These are phyloP conservation scores for Eristalis arbustorum DNA, from an alignment of 2,888 invertebrate genomes.

Conservation along the genomic window DNA sequence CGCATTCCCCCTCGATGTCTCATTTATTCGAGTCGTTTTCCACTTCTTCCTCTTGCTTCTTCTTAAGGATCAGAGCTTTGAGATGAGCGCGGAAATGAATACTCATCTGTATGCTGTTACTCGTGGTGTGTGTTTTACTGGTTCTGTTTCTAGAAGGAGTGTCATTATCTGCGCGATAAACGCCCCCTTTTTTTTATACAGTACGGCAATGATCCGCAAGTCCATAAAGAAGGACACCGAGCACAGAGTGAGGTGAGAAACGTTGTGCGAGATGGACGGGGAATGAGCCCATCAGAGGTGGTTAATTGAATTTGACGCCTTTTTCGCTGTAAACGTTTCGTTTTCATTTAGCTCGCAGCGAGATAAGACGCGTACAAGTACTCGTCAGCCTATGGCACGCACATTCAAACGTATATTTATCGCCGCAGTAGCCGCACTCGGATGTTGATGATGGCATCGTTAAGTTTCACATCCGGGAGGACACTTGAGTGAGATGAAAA, in stretches of 20 bases:
- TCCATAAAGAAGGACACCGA: conserved; percentile 44
- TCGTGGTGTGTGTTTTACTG: conserved; percentile 33
- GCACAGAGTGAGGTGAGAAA: conserved; percentile 6
- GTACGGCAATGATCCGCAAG: conserved; percentile 56
- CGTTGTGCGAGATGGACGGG: background rate
- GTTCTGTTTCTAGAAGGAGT: conserved; percentile 63
- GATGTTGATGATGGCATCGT: conserved; percentile 58
- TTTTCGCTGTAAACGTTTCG: conserved; percentile 49
- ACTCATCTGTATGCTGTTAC: conserved; percentile 37
- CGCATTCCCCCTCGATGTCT: conserved; percentile 5
- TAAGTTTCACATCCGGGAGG: conserved; percentile 56
- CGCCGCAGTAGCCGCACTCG: conserved; percentile 25
- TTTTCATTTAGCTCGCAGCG: conserved; percentile 48
- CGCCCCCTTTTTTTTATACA: conserved; percentile 72
- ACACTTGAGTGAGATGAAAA: background rate
- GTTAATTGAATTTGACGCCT: conserved; percentile 69
- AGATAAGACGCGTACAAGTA: conserved; percentile 67
- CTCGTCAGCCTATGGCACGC: conserved; percentile 23
- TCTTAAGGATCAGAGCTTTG: conserved; percentile 55
- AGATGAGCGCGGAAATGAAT: conserved; percentile 64
- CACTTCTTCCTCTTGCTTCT: conserved; percentile 42
- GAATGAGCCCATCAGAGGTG: conserved; percentile 48
- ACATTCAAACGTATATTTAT: conserved; percentile 17
- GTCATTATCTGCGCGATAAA: conserved; percentile 74
- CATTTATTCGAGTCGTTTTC: background rate